Evolutionary conservation across 2,113 vertebrate genomes (phyloP).

Genomic region (Podarcis muralis): DNA sequence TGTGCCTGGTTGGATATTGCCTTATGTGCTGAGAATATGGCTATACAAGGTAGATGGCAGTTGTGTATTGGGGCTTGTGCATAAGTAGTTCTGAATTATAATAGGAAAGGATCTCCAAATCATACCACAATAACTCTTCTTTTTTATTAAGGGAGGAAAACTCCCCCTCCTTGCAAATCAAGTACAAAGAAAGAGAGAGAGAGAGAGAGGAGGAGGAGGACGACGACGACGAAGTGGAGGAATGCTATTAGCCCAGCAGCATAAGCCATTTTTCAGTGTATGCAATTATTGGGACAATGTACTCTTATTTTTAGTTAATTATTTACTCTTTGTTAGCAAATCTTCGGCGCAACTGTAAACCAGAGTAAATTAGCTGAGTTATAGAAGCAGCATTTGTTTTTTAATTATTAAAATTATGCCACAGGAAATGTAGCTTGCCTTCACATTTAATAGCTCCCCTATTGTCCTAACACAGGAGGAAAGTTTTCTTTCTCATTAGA

Average conservation of each 20-base stretch:
- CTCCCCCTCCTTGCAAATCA: background rate
- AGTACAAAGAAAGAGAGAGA: background rate
- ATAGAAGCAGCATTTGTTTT: conserved; percentile 44
- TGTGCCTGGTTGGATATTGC: background rate
- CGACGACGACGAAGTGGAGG: too few species aligned
- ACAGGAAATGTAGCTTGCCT: conserved; percentile 50
- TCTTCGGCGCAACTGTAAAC: conserved; percentile 42
- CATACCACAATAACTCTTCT: background rate
- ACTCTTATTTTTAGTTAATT: conserved; percentile 28
- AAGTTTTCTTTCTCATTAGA: conserved; percentile 12
- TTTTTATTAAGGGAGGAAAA: background rate
- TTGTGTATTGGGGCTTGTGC: background rate
- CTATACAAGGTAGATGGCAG: background rate
- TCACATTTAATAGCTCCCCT: conserved; percentile 22
- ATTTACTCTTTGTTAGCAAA: conserved; percentile 47
- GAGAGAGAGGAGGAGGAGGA: background rate
- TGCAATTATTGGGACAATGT: conserved; percentile 39
- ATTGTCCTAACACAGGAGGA: conserved; percentile 13
- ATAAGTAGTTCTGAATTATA: background rate
- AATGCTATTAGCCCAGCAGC: conserved; percentile 25
- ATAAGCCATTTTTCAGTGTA: conserved; percentile 22
- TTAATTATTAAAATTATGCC: conserved; percentile 57
- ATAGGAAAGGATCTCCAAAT: background rate
- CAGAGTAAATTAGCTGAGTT: conserved; percentile 49
- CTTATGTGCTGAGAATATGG: background rate